Conservation (phyloP, 2,888 invertebrate species). For the Julus scandinavius region DNA sequence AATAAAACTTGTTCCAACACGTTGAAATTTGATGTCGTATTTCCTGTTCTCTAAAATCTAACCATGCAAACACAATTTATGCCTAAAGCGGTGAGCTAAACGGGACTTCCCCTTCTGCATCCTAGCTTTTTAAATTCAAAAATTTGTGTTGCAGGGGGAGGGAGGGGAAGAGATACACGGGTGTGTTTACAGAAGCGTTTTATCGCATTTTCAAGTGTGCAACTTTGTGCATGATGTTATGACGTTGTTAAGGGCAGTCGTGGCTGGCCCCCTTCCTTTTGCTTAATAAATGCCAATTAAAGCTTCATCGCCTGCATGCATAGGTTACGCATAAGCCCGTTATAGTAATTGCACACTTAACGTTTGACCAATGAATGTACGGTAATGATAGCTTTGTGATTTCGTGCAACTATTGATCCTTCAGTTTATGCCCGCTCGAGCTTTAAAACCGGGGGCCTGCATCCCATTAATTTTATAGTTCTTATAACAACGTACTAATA, state of each 20-base stretch:
- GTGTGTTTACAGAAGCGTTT: not conserved
- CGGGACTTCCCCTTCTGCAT: not conserved
- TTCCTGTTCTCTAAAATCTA: too few species aligned
- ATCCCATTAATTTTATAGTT: constrained; percentile 20
- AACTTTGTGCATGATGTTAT: not conserved
- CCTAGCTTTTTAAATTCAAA: not conserved
- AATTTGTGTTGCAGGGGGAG: not conserved
- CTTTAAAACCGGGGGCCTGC: constrained; percentile 21
- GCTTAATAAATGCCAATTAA: constrained; percentile 5
- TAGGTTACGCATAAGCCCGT: constrained; percentile 8
- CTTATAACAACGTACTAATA: constrained; percentile 33
- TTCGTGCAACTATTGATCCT: constrained; percentile 9
- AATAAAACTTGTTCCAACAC: too few species aligned
- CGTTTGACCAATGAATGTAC: constrained; percentile 27
- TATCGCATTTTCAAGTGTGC: not conserved
- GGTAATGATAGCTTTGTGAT: constrained; percentile 33
- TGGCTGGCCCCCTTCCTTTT: not conserved
- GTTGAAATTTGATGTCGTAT: too few species aligned
- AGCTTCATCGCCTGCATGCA: constrained; percentile 1
- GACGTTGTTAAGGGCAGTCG: not conserved
- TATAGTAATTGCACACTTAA: constrained; percentile 27
- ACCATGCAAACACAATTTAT: not conserved
- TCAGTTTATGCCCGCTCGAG: not conserved
- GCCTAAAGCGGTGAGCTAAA: not conserved
- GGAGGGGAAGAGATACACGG: not conserved